phyloP scores from a whole-genome alignment of 2,113 vertebrate genomes.

The Elephas maximus region DNA sequence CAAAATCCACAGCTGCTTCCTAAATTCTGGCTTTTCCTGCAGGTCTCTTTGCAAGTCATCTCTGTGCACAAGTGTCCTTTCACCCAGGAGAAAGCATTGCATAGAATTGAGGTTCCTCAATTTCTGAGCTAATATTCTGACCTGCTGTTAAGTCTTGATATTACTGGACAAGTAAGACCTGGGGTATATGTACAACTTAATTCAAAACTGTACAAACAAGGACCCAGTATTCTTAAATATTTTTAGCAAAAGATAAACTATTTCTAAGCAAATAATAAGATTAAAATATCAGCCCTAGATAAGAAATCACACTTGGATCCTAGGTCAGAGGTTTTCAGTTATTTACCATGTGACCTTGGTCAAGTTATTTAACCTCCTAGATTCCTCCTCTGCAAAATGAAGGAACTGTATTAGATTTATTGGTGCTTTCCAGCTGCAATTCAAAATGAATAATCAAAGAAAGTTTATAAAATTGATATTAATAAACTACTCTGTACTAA shows the following conservation, averaged over 20 bases:
- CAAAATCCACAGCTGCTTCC: slow-evolving; percentile 10
- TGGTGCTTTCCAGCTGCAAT: slow-evolving; percentile 12
- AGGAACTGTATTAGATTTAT: slow-evolving; percentile 40
- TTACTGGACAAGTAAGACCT: neutral
- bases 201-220: slow-evolving; percentile 23
- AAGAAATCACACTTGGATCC: slow-evolving; percentile 42
- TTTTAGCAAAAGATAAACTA: slow-evolving; percentile 61
- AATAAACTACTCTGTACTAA: slow-evolving; percentile 33
- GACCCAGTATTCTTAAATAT: neutral
- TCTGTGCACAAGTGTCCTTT: neutral
- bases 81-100: neutral
- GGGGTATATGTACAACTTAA: slow-evolving; percentile 25
- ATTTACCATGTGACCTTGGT: slow-evolving; percentile 1
- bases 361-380: slow-evolving; percentile 35
- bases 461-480: slow-evolving; percentile 61
- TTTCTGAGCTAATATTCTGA: slow-evolving; percentile 46
- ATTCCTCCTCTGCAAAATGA: slow-evolving; percentile 48
- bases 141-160: slow-evolving; percentile 9
- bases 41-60: slow-evolving; percentile 7
- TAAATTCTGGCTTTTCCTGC: slow-evolving; percentile 10
- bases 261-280: slow-evolving; percentile 56
- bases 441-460: slow-evolving; percentile 62
- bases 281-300: neutral
- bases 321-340: slow-evolving; percentile 29
- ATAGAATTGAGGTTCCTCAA: neutral